These are phyloP conservation scores for Drosophila bunnanda DNA, from an alignment of 2,888 invertebrate species.

Conservation along the genomic window DNA sequence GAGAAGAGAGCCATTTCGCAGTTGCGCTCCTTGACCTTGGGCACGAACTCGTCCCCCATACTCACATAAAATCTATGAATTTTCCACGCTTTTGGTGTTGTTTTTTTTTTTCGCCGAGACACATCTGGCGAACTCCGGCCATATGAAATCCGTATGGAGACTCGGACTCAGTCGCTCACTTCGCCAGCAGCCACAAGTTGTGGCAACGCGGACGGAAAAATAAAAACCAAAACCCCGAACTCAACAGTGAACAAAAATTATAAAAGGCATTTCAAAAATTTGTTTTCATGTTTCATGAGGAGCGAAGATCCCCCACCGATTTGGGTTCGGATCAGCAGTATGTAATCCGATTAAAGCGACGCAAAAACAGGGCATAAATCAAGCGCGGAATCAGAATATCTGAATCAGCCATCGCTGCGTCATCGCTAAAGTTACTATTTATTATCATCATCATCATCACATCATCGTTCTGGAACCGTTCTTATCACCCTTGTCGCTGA, in stretches of 20 bases:
- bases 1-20: conserved; percentile 44
- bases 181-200: conserved; percentile 73
- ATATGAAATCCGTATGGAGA: conserved; percentile 10
- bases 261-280: conserved; percentile 9
- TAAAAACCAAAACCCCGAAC: not conserved
- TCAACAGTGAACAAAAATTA: conserved; percentile 6
- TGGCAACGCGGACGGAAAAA: conserved; percentile 40
- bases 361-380: conserved; percentile 55
- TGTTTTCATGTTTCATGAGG: conserved; percentile 43
- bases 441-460: conserved; percentile 21
- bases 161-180: conserved; percentile 48
- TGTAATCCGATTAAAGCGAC: conserved; percentile 49
- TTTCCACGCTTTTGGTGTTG: conserved; percentile 6
- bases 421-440: conserved; percentile 39
- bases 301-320: conserved; percentile 56
- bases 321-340: conserved; percentile 32
- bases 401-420: conserved; percentile 68
- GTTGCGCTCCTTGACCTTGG: conserved; percentile 75
- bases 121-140: conserved; percentile 29
- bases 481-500: conserved; percentile 31
- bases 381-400: conserved; percentile 49
- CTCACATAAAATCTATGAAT: conserved; percentile 21
- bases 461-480: conserved; percentile 32
- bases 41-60: conserved; percentile 45
- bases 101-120: not conserved